Base-by-base conservation (phyloP, 2,888 invertebrate genomes). In the Sinelater perroti region DNA sequence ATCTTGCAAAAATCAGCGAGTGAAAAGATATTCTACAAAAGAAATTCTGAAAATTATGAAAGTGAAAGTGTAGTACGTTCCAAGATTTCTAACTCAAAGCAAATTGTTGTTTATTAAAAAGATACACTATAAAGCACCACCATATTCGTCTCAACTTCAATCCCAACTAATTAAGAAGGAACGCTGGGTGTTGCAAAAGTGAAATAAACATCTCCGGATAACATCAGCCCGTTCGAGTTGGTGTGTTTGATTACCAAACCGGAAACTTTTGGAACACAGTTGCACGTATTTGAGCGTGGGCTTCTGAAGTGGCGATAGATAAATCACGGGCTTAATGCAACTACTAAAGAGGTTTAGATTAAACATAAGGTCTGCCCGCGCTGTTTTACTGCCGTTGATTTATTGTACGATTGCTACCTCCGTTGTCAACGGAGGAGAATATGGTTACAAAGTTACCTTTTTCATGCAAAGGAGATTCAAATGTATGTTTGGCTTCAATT, bases 251-350 rank as follows among this genome's bases (percentile, higher is more conserved):
- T 42, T 42, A 44, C 26, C 44, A 44, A 28, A 44, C 44, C 26
- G 44, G 28, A 44, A 44, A 44, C 44, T 44, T 44, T 44, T 44
- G 17, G 14, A 28, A 44, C 44, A 16, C 33, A 26, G 44, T 26
- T 26, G 13, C 44, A 44, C 13, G 44, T 44, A 18, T 7, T n/a
- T 7, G 20, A 8, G 28, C 44, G 44, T 44, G 28, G 44, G 44
- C 28, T 44, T 20, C 16, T 1, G 10, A 31, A 44, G 44, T 44
- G 44, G 44, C 44, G 17, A 44, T 26, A 44, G 44, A 44, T 44
- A 44, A 44, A 44, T 44, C 44, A 44, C 28, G 44, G 5, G 44
- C 13, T 44, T 44, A 44, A 44, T 44, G 44, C 17, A 40, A 8
- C 16, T 44, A 24, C 21, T 28, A 28, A 44, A 28, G 26, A 26